These are phyloP conservation scores for Tamandua tetradactyla DNA, from an alignment of 2,797 vertebrate species.

Conservation along the genomic window DNA sequence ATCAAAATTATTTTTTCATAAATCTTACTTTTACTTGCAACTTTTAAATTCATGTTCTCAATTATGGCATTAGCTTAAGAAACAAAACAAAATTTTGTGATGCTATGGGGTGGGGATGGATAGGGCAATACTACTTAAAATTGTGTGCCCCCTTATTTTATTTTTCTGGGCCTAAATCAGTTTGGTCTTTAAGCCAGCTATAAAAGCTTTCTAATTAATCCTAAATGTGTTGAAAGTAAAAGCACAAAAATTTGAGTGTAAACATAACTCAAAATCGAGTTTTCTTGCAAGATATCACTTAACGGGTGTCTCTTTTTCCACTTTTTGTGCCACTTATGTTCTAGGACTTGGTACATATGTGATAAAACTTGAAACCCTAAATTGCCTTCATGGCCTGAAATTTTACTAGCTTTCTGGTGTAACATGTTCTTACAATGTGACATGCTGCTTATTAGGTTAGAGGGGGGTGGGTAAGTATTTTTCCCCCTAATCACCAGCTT, in stretches of 20 bases:
- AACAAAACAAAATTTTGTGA: neutral
- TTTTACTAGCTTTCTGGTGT: constrained; percentile 58
- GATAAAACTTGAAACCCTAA: constrained; percentile 49
- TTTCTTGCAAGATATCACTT: constrained; percentile 68
- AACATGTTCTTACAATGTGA: neutral
- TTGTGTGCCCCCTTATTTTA: neutral
- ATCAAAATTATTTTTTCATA: neutral
- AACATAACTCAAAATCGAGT: neutral
- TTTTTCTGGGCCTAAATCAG: constrained; percentile 33
- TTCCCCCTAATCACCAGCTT: constrained; percentile 49
- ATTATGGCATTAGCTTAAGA: neutral
- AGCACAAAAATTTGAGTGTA: constrained; percentile 48
- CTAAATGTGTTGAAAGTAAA: constrained; percentile 56
- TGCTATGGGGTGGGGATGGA: neutral
- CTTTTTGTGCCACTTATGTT: neutral
- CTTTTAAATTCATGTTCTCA: constrained; percentile 10
- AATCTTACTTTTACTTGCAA: neutral
- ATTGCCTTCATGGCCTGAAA: neutral
- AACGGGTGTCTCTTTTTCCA: constrained; percentile 1
- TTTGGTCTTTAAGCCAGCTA: neutral
- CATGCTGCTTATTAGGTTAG: neutral
- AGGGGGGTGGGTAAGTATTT: neutral
- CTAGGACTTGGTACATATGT: constrained; percentile 56
- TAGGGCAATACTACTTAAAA: neutral
- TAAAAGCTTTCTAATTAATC: neutral